Conservation (phyloP, 2,113 vertebrate genomes). For the Urocynchramus pylzowi region DNA sequence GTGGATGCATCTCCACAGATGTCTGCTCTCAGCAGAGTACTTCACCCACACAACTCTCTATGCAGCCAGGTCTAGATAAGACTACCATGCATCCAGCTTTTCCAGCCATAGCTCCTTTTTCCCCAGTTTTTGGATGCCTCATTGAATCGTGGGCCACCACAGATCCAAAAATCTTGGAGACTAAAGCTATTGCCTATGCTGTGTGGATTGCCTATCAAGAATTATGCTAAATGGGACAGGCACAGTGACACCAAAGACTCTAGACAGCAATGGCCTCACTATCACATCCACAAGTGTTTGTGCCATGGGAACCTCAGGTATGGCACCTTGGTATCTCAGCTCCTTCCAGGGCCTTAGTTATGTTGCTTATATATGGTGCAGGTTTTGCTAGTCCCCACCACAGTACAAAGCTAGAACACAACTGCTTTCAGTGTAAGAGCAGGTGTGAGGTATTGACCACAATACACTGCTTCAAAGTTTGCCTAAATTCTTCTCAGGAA, state of each 20-base stretch:
- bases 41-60: not conserved
- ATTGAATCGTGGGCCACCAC: not conserved
- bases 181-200: not conserved
- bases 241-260: not conserved
- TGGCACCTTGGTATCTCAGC: not conserved
- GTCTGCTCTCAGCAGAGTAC: not conserved
- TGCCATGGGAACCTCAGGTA: not conserved
- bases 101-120: not conserved
- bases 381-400: not conserved
- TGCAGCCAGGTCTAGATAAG: not conserved
- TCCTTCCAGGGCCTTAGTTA: not conserved
- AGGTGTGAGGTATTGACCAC: not conserved
- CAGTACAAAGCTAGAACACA: not conserved
- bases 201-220: fast-evolving
- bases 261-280: not conserved
- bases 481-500: not conserved
- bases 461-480: not conserved
- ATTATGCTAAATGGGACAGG: fast-evolving
- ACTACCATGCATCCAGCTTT: not conserved
- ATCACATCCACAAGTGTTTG: not conserved
- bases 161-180: not conserved
- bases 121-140: not conserved
- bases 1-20: not conserved
- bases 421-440: not conserved
- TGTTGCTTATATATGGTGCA: not conserved